A percentile compares a stretch with the other conserved stretches of the same genome.
Conservation (phyloP, 2,888 invertebrate genomes). For the Rotaria macrura region DNA sequence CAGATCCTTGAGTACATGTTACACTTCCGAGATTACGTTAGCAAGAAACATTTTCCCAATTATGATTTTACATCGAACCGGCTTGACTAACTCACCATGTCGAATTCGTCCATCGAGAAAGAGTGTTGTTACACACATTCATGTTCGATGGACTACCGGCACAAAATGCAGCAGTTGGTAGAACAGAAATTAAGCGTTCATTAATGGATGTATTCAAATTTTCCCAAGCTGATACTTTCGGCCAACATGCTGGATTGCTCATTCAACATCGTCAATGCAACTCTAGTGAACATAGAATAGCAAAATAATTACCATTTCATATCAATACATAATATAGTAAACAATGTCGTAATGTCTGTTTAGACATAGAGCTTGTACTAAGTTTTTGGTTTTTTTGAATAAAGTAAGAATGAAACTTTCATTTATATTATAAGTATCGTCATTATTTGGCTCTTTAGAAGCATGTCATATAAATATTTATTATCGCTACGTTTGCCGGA, state of each 20-base stretch:
- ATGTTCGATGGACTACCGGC: background rate
- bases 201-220: background rate
- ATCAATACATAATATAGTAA: too few species aligned
- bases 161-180: background rate
- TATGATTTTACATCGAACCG: background rate
- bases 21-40: background rate
- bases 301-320: too few species aligned
- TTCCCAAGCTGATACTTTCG: background rate
- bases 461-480: too few species aligned
- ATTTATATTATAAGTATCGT: too few species aligned
- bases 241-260: background rate
- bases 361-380: too few species aligned
- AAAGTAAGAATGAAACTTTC: too few species aligned
- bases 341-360: too few species aligned
- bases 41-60: background rate
- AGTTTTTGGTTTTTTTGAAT: too few species aligned
- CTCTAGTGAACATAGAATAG: too few species aligned
- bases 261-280: background rate
- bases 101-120: background rate
- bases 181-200: background rate
- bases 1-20: background rate
- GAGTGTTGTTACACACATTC: background rate
- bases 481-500: too few species aligned
- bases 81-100: background rate
- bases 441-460: too few species aligned